A percentile compares a stretch with the other conserved stretches of the same genome.
Evolutionary conservation across 2,797 vertebrate genomes (phyloP).

Genomic region (Microhierax caerulescens): DNA sequence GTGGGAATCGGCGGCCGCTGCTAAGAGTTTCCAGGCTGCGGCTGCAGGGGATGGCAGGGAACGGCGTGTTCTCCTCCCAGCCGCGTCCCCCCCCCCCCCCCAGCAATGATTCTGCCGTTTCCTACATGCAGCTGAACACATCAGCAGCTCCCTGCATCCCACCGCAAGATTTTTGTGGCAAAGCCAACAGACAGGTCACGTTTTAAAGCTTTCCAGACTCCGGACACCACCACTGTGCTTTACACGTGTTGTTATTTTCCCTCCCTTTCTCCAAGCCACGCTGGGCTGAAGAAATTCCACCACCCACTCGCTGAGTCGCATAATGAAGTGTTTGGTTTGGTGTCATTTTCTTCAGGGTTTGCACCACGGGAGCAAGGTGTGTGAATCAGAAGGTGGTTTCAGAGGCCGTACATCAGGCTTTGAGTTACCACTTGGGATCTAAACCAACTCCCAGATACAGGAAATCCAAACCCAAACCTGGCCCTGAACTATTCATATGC

Average conservation of each 20-base stretch:
- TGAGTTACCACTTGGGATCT: not conserved
- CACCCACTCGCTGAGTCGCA: not conserved
- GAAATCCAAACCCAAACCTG: slow-evolving; percentile 53
- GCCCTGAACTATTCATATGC: not conserved
- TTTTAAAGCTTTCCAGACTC: not conserved
- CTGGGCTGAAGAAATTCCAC: not conserved
- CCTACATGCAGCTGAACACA: not conserved
- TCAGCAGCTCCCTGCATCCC: not conserved
- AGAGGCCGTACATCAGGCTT: not conserved
- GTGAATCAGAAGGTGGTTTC: not conserved
- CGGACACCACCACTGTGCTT: not conserved
- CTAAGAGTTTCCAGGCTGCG: not conserved
- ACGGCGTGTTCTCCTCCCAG: not conserved
- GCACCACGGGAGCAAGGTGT: rapidly evolving
- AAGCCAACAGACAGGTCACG: not conserved
- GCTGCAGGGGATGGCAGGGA: not conserved
- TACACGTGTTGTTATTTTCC: not conserved
- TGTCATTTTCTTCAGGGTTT: not conserved
- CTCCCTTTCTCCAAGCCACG: not conserved
- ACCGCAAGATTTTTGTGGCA: not conserved
- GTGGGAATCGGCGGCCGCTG: not conserved
- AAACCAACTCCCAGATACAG: not conserved
- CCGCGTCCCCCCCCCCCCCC: no score
- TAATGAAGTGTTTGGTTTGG: not conserved
- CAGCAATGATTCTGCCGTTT: rapidly evolving